Evolutionary conservation across 2,797 vertebrate genomes (phyloP), one percentile per base, ranked within the genome.

Genomic region (Remorina albescens): DNA sequence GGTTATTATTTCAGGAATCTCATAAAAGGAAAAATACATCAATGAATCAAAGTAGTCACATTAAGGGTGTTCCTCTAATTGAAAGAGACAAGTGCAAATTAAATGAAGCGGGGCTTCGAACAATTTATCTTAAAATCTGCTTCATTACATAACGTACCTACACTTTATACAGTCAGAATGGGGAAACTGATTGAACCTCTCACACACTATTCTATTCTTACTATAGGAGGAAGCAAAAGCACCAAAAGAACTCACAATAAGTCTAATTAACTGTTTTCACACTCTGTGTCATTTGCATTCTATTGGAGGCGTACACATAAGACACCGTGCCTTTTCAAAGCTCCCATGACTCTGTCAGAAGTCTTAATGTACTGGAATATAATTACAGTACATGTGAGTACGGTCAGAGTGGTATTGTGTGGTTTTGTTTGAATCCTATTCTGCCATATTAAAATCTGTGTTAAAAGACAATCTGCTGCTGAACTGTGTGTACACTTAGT

Each of bases 351-450:
- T 80, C 74, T 85, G 79, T 76, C 72, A 82, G 70, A 82, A 67
- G 72, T 65, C 72, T 74, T 84, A 78, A 74, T 69, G 65, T 68
- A 57, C 30, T 71, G 67, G 75, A 89, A 83, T 76, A 84, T 85
- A 90, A 89, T 88, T 83, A 83, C n/a, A n/a, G n/a, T n/a, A n/a
- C 71, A 86, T 28, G 65, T 77, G 73, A 88, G 71, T 61, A 77
- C 18, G 69, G 62, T 70, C 79, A 54, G 58, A 73, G 59, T 58
- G 70, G 44, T 54, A 57, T 69, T 76, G 66, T 76, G 70, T 70
- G 60, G 61, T 59, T 84, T 84, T 84, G 67, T 87, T 67, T 68
- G 54, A 87, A 78, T 73, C 71, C 39, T 66, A 77, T 66, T 75
- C 65, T 68, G 61, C 55, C 49, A 58, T 80, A 70, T 86, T 34